phyloP scores from a whole-genome alignment of 1,140 invertebrate species.

The Habropoda laboriosa region DNA sequence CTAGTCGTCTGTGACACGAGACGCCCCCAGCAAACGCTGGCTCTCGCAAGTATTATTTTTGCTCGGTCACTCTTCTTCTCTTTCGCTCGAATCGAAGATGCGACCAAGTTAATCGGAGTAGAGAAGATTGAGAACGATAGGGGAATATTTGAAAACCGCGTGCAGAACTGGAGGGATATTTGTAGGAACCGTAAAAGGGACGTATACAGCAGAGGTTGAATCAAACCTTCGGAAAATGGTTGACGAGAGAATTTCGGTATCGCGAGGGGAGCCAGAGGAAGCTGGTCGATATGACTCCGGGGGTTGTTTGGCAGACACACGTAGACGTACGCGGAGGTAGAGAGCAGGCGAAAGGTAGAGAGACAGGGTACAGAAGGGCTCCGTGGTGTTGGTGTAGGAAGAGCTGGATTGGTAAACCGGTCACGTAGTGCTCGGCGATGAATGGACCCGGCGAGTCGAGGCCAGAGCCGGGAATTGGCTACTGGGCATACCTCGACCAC shows the following conservation, averaged over 20 bases:
- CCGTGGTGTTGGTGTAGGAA: constrained; percentile 66
- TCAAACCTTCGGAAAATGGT: constrained; percentile 51
- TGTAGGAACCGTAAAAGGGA: too few species aligned
- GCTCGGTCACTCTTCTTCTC: too few species aligned
- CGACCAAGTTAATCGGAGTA: too few species aligned
- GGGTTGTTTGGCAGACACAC: constrained; percentile 70
- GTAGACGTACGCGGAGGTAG: constrained; percentile 56
- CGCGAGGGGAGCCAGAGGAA: constrained; percentile 59
- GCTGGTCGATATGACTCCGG: constrained; percentile 76
- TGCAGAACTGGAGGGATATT: too few species aligned
- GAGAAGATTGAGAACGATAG: too few species aligned
- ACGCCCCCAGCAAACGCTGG: neutral
- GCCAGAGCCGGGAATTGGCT: constrained; percentile 80
- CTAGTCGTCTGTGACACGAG: neutral
- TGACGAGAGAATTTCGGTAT: constrained; percentile 54
- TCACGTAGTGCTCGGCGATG: constrained; percentile 81
- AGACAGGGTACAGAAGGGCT: constrained; percentile 38
- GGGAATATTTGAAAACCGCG: too few species aligned
- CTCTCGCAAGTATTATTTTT: neutral
- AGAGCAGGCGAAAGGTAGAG: constrained; percentile 51
- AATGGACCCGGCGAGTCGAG: constrained; percentile 82
- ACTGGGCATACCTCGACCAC: constrained; percentile 80
- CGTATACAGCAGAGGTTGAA: constrained; percentile 4
- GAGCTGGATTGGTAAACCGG: constrained; percentile 80
- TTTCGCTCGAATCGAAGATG: too few species aligned